Conservation (phyloP, 37 sponge, comb jelly and placozoan species). For the Cliona cf. orientalis region DNA sequence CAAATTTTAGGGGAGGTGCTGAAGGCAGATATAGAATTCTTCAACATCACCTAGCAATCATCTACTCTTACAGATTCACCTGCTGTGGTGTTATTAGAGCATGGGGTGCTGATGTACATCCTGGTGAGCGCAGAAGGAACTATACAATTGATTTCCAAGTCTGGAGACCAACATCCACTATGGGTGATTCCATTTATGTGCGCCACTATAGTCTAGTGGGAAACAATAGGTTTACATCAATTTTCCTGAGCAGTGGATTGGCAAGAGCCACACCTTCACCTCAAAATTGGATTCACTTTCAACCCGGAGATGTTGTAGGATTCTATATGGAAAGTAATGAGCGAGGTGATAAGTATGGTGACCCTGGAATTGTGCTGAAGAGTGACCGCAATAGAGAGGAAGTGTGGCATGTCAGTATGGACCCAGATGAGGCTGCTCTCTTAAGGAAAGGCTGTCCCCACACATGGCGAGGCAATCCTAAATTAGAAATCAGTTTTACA, state of each 20-base stretch:
- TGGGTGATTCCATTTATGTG: no score
- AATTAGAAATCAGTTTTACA: not conserved
- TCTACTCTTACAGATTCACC: conserved; percentile 23
- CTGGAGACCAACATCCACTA: conserved; percentile 39
- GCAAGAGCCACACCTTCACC: not conserved
- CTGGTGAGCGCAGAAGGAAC: not conserved
- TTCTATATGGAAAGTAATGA: not conserved
- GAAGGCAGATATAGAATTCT: no score
- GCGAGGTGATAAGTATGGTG: no score
- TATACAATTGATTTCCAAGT: conserved; percentile 46
- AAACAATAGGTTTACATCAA: conserved; percentile 4
- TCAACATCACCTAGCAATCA: conserved; percentile 26
- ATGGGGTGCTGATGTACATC: conserved; percentile 46
- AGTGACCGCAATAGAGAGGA: not conserved
- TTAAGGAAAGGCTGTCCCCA: not conserved
- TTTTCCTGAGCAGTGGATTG: not conserved
- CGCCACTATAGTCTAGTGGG: conserved; percentile 28
- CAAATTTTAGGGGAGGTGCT: no score
- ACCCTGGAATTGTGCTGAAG: conserved; percentile 18
- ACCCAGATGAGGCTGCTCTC: not conserved
- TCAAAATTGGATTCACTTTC: conserved; percentile 13
- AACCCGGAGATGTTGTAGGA: conserved; percentile 59
- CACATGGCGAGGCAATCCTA: conserved; percentile 1
- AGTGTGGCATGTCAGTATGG: conserved; percentile 14
- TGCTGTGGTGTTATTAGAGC: conserved; percentile 45